These are phyloP conservation scores for Pedetes capensis DNA, from an alignment of 2,113 vertebrate genomes.

Conservation along the genomic window DNA sequence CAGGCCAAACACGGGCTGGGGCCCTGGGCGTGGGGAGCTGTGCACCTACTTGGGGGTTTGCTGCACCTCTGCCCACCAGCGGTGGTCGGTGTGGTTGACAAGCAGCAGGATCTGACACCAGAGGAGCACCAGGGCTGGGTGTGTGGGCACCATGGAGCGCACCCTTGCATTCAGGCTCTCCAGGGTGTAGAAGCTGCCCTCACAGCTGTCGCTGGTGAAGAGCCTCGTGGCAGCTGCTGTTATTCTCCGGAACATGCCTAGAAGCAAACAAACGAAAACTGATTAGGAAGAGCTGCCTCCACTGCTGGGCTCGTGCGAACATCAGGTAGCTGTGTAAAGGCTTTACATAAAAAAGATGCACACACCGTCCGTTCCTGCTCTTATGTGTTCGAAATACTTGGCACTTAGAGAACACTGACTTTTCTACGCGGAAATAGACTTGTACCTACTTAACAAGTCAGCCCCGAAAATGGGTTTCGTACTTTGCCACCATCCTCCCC, in stretches of 20 bases:
- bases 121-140: conserved; percentile 95
- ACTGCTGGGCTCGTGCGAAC: accelerated
- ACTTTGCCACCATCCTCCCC: too few relatives aligned
- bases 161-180: conserved; percentile 90
- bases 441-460: background rate
- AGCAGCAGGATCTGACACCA: conserved; percentile 99
- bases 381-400: background rate
- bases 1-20: accelerated
- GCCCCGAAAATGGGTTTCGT: accelerated
- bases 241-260: conserved; percentile 97
- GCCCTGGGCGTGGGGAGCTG: too few relatives aligned
- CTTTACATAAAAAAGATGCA: accelerated
- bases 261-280: background rate
- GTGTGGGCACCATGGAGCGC: conserved; percentile 93
- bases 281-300: background rate
- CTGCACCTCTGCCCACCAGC: conserved; percentile 97
- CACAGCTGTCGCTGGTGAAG: conserved; percentile 87
- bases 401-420: background rate
- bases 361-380: accelerated
- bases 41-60: conserved; percentile 92
- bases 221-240: conserved; percentile 93
- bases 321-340: background rate
- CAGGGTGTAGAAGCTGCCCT: conserved; percentile 89
- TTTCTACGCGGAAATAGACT: background rate
- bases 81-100: conserved; percentile 96